A percentile compares a stretch with the other conserved stretches of the same genome.
Evolutionary conservation across 2,888 invertebrate species (phyloP).

Genomic region (Agrotis exclamationis): DNA sequence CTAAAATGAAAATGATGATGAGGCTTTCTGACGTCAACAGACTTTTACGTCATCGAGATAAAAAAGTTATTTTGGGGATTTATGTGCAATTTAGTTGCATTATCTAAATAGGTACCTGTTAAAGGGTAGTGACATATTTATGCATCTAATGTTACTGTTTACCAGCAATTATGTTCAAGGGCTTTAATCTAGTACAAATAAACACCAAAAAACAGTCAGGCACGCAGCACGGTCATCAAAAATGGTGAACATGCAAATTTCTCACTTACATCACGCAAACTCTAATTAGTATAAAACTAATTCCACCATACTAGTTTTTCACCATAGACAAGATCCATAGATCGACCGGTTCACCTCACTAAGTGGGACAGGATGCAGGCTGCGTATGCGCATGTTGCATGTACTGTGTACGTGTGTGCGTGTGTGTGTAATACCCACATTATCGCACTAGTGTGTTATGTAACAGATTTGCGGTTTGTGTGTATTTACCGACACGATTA

Average conservation of each 20-base stretch:
- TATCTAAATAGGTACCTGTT: neutral
- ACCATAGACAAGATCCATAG: conserved; percentile 62
- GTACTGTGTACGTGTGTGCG: conserved; percentile 58
- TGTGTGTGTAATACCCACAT: conserved; percentile 38
- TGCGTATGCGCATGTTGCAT: conserved; percentile 66
- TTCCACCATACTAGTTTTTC: conserved; percentile 64
- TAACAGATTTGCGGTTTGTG: conserved; percentile 65
- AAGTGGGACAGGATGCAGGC: conserved; percentile 87
- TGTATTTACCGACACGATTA: conserved; percentile 60
- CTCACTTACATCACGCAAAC: conserved; percentile 34
- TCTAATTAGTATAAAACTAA: conserved; percentile 55
- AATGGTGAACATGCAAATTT: conserved; percentile 27
- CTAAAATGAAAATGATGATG: conserved; percentile 10
- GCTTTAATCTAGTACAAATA: conserved; percentile 19
- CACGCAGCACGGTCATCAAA: conserved; percentile 11
- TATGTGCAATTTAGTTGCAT: neutral
- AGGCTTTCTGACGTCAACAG: conserved; percentile 13
- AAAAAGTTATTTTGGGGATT: conserved; percentile 1
- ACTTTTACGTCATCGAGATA: conserved; percentile 8
- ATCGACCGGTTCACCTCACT: conserved; percentile 83
- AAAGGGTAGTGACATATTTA: neutral
- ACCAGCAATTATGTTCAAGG: conserved; percentile 26
- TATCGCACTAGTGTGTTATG: conserved; percentile 67
- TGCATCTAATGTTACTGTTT: neutral
- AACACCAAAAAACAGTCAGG: conserved; percentile 12